Conservation (phyloP, 1,140 invertebrate genomes). For the Berghia stephanieae region DNA sequence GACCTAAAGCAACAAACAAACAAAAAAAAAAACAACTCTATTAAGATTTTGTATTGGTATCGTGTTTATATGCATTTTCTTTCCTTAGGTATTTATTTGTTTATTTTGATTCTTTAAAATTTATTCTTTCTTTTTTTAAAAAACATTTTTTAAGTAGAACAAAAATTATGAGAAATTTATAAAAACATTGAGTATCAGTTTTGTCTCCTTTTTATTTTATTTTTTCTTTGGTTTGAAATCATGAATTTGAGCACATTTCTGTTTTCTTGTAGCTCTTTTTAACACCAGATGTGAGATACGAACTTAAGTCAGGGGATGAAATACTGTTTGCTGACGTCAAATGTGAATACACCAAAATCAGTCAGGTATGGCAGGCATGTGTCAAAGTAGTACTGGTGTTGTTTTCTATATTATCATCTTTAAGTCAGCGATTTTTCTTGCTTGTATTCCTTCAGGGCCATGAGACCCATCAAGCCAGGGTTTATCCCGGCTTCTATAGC, state of each 20-base stretch:
- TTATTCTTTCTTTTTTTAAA: not conserved
- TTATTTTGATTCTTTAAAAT: not conserved
- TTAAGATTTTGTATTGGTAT: not conserved
- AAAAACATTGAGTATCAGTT: not conserved
- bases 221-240: too few species aligned
- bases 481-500: too few species aligned
- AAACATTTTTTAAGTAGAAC: too few species aligned
- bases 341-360: conserved; percentile 44
- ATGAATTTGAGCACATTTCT: too few species aligned
- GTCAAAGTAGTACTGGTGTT: too few species aligned
- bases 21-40: too few species aligned
- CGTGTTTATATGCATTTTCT: not conserved
- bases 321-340: conserved; percentile 58
- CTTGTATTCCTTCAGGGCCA: too few species aligned
- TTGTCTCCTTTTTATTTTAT: not conserved
- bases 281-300: conserved; percentile 57
- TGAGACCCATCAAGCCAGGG: too few species aligned
- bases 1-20: too few species aligned
- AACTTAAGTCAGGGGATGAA: conserved; percentile 52
- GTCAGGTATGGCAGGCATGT: conserved; percentile 46
- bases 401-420: too few species aligned
- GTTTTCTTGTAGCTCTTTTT: conserved; percentile 50
- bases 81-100: not conserved
- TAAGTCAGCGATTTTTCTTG: too few species aligned
- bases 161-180: not conserved